Percentiles rank a stretch among this genome's conserved stretches.
Evolutionary conservation across 2,113 vertebrate species (phyloP).

Genomic region (Dasypus novemcinctus): DNA sequence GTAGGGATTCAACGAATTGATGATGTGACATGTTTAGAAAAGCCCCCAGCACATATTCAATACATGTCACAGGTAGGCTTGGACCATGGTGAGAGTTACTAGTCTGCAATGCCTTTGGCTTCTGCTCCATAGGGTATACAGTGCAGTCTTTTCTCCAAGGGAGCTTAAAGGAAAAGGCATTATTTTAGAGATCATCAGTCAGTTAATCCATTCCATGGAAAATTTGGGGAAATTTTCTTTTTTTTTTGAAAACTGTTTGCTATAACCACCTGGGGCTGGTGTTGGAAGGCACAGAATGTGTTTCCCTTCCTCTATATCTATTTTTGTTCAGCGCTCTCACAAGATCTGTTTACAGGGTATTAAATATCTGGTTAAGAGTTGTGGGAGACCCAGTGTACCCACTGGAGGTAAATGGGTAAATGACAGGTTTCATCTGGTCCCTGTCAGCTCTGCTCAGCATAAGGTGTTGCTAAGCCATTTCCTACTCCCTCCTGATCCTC

Average conservation of each 20-base stretch:
- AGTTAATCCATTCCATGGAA: background rate
- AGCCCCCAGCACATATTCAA: background rate
- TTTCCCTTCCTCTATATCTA: background rate
- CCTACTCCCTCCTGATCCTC: background rate
- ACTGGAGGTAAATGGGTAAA: too few relatives aligned
- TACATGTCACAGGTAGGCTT: background rate
- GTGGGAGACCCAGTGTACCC: background rate
- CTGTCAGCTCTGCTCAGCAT: background rate
- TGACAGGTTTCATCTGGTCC: background rate
- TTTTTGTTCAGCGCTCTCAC: background rate
- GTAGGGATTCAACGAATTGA: background rate
- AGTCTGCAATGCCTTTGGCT: background rate
- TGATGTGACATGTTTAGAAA: background rate
- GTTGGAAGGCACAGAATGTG: background rate
- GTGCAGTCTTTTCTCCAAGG: background rate
- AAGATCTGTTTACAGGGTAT: background rate
- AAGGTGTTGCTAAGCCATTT: fast-evolving
- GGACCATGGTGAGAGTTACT: background rate
- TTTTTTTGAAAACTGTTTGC: background rate
- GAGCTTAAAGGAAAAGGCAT: background rate
- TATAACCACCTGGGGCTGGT: background rate
- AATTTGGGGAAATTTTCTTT: background rate
- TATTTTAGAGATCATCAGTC: too few relatives aligned
- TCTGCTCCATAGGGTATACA: background rate
- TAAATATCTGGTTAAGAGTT: background rate